phyloP scores from a whole-genome alignment of 2,797 vertebrate genomes.

The Cirrhinus mrigala region DNA sequence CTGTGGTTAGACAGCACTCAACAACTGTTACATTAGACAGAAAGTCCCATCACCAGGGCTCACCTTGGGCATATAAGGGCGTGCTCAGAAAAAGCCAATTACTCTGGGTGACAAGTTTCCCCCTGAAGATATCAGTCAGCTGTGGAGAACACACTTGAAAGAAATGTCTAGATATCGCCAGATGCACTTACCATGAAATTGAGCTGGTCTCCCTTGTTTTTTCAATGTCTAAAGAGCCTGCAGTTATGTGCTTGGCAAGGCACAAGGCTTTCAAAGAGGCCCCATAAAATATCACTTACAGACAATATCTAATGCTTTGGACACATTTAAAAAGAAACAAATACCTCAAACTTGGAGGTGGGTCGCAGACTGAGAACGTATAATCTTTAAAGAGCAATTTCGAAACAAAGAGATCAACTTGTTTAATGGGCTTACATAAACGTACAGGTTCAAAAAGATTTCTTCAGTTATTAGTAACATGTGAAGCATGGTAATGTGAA shows the following conservation, averaged over 20 bases:
- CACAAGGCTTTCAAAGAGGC: conserved; percentile 39
- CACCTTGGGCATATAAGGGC: conserved; percentile 72
- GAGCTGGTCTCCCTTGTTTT: conserved; percentile 86
- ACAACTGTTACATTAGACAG: conserved; percentile 51
- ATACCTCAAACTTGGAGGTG: conserved; percentile 65
- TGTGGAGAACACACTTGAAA: conserved; percentile 89
- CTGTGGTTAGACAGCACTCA: conserved; percentile 41
- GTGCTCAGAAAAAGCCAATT: conserved; percentile 89
- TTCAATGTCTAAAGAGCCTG: conserved; percentile 75
- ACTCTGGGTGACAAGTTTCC: conserved; percentile 87
- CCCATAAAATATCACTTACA: conserved; percentile 40
- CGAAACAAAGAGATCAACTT: background rate
- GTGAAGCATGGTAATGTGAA: conserved; percentile 41
- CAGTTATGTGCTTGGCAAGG: conserved; percentile 52
- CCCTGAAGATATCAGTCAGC: conserved; percentile 92
- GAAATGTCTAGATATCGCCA: conserved; percentile 84
- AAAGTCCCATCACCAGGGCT: conserved; percentile 58
- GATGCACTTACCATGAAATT: conserved; percentile 92
- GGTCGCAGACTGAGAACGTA: conserved; percentile 66
- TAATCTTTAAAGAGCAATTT: conserved; percentile 54
- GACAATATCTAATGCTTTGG: conserved; percentile 60
- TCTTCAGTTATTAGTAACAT: conserved; percentile 60
- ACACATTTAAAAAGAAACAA: conserved; percentile 72
- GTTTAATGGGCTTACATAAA: conserved; percentile 25
- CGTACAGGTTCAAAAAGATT: conserved; percentile 65